phyloP scores from a whole-genome alignment of 2,113 vertebrate genomes.

The Trochalopteron elliotii region DNA sequence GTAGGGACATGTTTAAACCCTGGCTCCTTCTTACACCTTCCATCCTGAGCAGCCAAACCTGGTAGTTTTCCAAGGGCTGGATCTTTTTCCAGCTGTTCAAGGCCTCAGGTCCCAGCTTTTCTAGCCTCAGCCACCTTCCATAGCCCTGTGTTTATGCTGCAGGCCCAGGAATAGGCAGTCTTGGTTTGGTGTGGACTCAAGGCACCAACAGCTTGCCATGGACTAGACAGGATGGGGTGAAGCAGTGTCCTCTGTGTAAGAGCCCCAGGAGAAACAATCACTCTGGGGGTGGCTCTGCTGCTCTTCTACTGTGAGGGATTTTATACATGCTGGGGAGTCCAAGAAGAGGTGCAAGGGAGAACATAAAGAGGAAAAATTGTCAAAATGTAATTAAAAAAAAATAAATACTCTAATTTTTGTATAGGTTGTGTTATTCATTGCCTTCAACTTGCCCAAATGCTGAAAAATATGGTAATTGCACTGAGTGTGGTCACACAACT shows the following conservation, averaged over 20 bases:
- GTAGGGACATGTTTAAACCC: fast-evolving
- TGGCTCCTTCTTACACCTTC: not conserved
- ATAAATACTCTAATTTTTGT: not conserved
- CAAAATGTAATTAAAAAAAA: not conserved
- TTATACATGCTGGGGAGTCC: not conserved
- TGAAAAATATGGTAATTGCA: not conserved
- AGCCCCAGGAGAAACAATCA: not conserved
- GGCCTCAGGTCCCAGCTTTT: not conserved
- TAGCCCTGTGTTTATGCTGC: not conserved
- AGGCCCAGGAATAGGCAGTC: not conserved
- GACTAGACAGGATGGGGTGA: not conserved
- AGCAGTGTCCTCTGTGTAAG: not conserved
- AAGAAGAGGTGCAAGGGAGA: not conserved
- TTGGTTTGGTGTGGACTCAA: not conserved
- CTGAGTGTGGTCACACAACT: fast-evolving
- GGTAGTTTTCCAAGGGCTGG: not conserved
- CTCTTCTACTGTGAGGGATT: not conserved
- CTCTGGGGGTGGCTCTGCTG: not conserved
- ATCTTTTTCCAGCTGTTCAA: not conserved
- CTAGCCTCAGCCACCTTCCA: not conserved
- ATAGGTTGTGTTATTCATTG: not conserved
- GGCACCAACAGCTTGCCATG: not conserved
- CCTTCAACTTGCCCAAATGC: not conserved
- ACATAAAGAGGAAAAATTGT: not conserved
- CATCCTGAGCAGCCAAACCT: not conserved